phyloP scores from a whole-genome alignment of 2,797 vertebrate genomes.

The Lepilemur ruficaudatus region DNA sequence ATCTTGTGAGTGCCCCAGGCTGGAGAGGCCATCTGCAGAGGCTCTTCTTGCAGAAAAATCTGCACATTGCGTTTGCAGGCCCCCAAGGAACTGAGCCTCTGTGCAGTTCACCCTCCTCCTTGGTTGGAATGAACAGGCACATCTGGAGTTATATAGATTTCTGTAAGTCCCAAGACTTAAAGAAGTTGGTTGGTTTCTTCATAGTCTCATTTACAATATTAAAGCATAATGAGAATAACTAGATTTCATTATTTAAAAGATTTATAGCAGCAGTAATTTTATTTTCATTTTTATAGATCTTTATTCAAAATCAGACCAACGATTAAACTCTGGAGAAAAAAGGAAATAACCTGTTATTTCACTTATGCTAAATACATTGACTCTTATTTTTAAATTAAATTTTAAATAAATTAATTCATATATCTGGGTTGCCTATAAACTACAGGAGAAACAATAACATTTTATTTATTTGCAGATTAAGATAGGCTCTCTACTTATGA shows the following conservation, averaged over 20 bases:
- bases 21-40: background rate
- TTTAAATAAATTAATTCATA: conserved; percentile 21
- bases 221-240: conserved; percentile 22
- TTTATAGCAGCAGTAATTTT: background rate
- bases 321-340: background rate
- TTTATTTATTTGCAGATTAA: background rate
- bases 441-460: background rate
- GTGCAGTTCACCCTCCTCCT: background rate
- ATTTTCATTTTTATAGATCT: conserved; percentile 18
- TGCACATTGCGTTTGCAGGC: rapidly evolving
- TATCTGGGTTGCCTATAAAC: background rate
- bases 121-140: background rate
- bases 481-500: background rate
- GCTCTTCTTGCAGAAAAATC: background rate
- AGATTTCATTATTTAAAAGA: conserved; percentile 44
- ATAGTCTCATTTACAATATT: conserved; percentile 19
- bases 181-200: background rate
- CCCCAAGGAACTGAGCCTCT: background rate
- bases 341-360: conserved; percentile 34
- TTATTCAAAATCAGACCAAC: conserved; percentile 1
- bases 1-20: background rate
- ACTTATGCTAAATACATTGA: conserved; percentile 37
- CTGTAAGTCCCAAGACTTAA: background rate
- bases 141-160: background rate
- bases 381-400: conserved; percentile 51